phyloP scores from a whole-genome alignment of 2,113 vertebrate genomes.

The Leucopsar rothschildi region DNA sequence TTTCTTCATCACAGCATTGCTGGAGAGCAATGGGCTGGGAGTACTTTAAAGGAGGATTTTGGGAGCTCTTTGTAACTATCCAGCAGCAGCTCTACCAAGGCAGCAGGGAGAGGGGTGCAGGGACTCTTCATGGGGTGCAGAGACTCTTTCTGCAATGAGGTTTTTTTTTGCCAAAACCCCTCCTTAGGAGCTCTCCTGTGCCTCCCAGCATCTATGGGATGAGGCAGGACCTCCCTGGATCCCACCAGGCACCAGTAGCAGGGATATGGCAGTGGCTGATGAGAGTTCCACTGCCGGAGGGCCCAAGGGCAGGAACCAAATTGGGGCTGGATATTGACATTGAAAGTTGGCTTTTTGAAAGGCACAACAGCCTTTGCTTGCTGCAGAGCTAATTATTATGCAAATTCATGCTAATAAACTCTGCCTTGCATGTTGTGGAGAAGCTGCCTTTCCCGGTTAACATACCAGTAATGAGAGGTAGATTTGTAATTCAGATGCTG shows the following conservation, averaged over 20 bases:
- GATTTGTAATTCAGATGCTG: slow-evolving; percentile 83
- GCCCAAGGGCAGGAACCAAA: slow-evolving; percentile 5
- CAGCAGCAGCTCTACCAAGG: not conserved
- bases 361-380: slow-evolving; percentile 69
- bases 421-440: slow-evolving; percentile 77
- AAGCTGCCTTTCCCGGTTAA: slow-evolving; percentile 77
- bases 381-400: slow-evolving; percentile 81
- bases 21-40: not conserved
- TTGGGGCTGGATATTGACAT: slow-evolving; percentile 68
- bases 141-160: not conserved
- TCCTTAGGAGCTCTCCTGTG: not conserved
- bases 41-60: rapidly evolving
- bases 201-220: not conserved
- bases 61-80: not conserved
- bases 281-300: not conserved
- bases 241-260: rapidly evolving
- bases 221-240: not conserved
- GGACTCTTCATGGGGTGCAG: not conserved
- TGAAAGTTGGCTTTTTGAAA: slow-evolving; percentile 78
- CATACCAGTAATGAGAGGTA: slow-evolving; percentile 81
- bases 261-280: not conserved
- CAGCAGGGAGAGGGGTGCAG: not conserved
- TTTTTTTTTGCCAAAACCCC: not conserved
- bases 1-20: rapidly evolving
- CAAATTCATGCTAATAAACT: slow-evolving; percentile 83